These are phyloP conservation scores for Onychomys leucogaster DNA, from an alignment of 2,797 vertebrate genomes.

Conservation along the genomic window DNA sequence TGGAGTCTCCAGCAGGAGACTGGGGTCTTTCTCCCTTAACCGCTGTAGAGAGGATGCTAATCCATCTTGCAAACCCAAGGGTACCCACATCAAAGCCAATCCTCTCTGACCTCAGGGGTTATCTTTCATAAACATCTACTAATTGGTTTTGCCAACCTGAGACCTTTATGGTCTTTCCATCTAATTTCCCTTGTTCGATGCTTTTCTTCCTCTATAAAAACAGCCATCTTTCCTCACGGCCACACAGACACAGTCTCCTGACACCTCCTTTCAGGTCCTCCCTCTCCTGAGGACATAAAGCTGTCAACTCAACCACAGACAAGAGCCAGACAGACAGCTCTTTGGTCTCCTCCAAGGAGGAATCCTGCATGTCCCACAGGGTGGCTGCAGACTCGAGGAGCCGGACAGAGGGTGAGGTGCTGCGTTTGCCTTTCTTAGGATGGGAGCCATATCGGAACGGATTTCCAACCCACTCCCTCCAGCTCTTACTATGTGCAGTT, in stretches of 20 bases:
- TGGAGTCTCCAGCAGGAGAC: not conserved
- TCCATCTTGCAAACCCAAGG: conserved; percentile 72
- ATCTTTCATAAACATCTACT: conserved; percentile 94
- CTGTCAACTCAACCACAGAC: conserved; percentile 86
- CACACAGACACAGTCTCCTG: conserved; percentile 87
- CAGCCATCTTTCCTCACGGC: conserved; percentile 88
- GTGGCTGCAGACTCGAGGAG: conserved; percentile 42
- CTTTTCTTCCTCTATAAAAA: conserved; percentile 89
- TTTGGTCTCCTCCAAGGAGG: conserved; percentile 80
- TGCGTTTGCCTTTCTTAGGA: conserved; percentile 41
- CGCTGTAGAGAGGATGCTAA: conserved; percentile 54
- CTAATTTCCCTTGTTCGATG: conserved; percentile 88
- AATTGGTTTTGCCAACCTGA: conserved; percentile 93
- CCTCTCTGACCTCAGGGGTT: conserved; percentile 91
- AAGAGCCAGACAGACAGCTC: conserved; percentile 82
- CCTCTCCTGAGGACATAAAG: conserved; percentile 86
- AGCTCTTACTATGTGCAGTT: not conserved
- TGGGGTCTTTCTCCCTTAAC: not conserved
- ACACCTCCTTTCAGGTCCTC: conserved; percentile 85
- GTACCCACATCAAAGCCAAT: conserved; percentile 86
- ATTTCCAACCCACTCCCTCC: not conserved
- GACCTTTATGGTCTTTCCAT: conserved; percentile 91
- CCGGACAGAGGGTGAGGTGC: not conserved
- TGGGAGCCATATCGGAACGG: not conserved
- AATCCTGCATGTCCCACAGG: conserved; percentile 76